These are phyloP conservation scores for Melanogrammus aeglefinus DNA, from an alignment of 2,797 vertebrate genomes.

Conservation along the genomic window DNA sequence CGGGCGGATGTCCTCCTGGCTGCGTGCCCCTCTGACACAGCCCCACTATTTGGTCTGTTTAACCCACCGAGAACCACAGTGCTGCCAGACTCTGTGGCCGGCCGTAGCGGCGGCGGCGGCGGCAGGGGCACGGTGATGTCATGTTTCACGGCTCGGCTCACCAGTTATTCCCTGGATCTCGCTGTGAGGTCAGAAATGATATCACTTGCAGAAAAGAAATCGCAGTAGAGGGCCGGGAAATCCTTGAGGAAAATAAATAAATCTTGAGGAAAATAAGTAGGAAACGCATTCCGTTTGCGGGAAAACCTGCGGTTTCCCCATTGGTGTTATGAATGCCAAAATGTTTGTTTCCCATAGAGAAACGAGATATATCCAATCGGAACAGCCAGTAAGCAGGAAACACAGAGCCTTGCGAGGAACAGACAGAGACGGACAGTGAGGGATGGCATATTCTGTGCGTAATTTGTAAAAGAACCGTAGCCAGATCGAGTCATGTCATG, in stretches of 20 bases:
- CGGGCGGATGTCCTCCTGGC: conserved; percentile 66
- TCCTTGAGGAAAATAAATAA: neutral
- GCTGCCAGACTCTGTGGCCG: neutral
- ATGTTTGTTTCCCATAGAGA: neutral
- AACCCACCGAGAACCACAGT: neutral
- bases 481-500: neutral
- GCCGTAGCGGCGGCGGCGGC: no score
- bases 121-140: neutral
- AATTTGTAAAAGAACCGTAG: neutral
- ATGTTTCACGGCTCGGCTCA: neutral
- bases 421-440: neutral
- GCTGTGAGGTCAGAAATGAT: neutral
- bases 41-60: conserved; percentile 8
- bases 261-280: neutral
- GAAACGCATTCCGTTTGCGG: neutral
- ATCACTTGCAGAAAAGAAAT: neutral
- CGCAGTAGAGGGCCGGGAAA: neutral
- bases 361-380: neutral
- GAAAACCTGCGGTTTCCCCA: neutral
- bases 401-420: neutral
- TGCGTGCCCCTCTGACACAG: conserved; percentile 37
- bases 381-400: neutral
- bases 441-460: neutral
- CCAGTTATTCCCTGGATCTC: neutral
- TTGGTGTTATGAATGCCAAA: neutral